Evolutionary conservation across 2,113 vertebrate genomes (phyloP).

Genomic region (Geococcyx californianus): DNA sequence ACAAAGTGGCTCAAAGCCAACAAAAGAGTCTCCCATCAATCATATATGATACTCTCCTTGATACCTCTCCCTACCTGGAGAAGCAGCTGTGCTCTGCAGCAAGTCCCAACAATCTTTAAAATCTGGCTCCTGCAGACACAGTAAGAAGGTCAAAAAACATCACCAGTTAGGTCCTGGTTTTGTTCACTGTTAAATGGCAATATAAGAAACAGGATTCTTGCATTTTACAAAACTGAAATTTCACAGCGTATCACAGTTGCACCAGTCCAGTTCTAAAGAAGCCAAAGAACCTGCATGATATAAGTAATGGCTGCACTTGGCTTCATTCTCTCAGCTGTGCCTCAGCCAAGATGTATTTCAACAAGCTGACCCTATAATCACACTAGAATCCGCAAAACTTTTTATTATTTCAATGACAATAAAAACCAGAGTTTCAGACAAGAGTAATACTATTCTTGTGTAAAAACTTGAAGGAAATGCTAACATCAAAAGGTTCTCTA

Average conservation of each 20-base stretch:
- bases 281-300: background rate
- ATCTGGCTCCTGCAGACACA: background rate
- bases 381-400: background rate
- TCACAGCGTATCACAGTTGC: background rate
- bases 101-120: conserved; percentile 38
- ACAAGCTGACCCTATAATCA: background rate
- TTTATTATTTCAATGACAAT: background rate
- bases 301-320: background rate
- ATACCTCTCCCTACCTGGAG: background rate
- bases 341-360: background rate
- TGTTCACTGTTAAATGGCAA: background rate
- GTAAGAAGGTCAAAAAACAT: background rate
- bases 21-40: conserved; percentile 23
- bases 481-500: background rate
- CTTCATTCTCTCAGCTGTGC: background rate
- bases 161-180: background rate
- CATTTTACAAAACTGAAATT: background rate
- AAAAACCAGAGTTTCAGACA: background rate
- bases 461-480: background rate
- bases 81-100: conserved; percentile 44
- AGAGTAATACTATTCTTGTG: background rate
- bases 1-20: conserved; percentile 27
- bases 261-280: background rate
- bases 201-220: background rate
- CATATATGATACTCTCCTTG: background rate